Base-by-base conservation (phyloP, 2,888 invertebrate species). In the Cataglyphis rosenhaueri region DNA sequence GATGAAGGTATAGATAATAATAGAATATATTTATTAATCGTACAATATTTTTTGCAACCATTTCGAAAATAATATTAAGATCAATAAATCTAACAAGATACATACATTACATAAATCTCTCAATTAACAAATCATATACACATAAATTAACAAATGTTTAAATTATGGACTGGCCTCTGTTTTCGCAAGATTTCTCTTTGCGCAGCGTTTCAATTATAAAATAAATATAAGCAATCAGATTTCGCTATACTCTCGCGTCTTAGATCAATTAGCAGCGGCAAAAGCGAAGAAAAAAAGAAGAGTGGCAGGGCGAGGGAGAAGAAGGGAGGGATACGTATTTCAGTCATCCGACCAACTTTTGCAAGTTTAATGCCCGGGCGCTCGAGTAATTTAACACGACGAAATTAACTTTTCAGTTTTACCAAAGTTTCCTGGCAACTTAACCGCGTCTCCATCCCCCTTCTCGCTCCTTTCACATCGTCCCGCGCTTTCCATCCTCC, bases 371-470 rank as follows among this genome's bases (percentile, higher is more conserved):
- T 92, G 93, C 91, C 91, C 91, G 87, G 90, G 90, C 92, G 92
- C 91, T 93, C 93, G 92, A 93, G 92, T 93, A 93, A 93, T 93
- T 93, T 93, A 93, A 93, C 93, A 92, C 93, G 93, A 93, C 93
- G 92, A 93, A 94, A 94, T 94, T 93, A 94, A 94, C 94, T 94
- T 94, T 94, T 93, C 93, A 94, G 94, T 94, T 94, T 93, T 93
- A 93, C 92, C 91, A 91, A 93, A 93, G 93, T 93, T 94, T 93
- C 91, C 88, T 92, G 89, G 92, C 91, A 91, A 92, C 92, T 92
- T 92, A 92, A 92, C 92, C 92, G 90, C 91, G 90, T 87, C 85
- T 73, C 87, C 66, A 71, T 76, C 79, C 84, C 87, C 84, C 21
- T 82, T 73, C 73, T 85, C 86, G 75, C 68, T 62, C 73, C 70